Base-by-base conservation (phyloP, 2,113 vertebrate species). In the Spilogale gracilis region DNA sequence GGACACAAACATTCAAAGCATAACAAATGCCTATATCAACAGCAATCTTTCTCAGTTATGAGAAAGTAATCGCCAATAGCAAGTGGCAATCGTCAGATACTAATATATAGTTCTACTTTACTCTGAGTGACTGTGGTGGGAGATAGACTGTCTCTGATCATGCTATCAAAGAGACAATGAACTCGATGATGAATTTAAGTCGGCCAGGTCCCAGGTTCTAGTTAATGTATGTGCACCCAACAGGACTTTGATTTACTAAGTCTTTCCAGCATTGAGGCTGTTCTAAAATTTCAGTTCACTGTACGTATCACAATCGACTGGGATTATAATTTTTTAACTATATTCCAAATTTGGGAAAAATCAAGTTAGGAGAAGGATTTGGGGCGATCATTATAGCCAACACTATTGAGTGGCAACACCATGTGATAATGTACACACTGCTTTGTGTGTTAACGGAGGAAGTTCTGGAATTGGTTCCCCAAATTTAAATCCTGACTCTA, bases 341-440 rank as follows among this genome's bases (percentile, higher is more conserved):
- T 82, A 89, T 27, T 60, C 52, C 52, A 84, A 74, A 96, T 20
- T 76, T 95, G 65, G 78, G 79, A 10, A 80, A 96, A 93, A 76
- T 61, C 38, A 85, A 58, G 45, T 71, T 76, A 27, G 58, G 52
- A 88, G 56, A 23, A 93, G 7, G 21, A 60, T 63, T 84, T 83
- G 38, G 8, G 79, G 38, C 9, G 45, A 14, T 50, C 6, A 20
- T 43, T 30, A 61, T 16, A 52, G 73, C 63, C 20, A 87, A 58
- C 27, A 25, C 4, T 84, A 94, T 32, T 86, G 52, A 45, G 86
- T 50, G 54, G 16, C 69, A 84, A 58, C 54, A 67, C 13, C 25
- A 18, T 9, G n/a, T 87, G 50, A 52, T 52, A n/a, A 6, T 79
- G 78, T 84, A 69, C 23, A 82, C 21, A 60, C 3, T 63, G 17